Evolutionary conservation across 2,113 vertebrate genomes (phyloP), one percentile per base, ranked within the genome.

Genomic region (Cebus imitator): DNA sequence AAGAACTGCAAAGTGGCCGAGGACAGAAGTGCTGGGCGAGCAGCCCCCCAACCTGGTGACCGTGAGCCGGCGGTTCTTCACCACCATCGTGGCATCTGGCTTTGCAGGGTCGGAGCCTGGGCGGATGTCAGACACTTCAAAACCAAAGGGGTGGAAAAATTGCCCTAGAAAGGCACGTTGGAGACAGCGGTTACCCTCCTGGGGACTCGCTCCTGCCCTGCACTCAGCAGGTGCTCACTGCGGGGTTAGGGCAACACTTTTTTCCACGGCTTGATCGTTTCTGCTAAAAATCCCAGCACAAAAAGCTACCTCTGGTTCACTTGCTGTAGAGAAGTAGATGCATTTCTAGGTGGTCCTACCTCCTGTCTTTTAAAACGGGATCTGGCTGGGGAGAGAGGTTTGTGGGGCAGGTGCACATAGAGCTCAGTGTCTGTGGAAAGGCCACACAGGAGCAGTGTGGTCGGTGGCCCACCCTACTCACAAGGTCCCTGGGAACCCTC

Each of bases 41-140:
- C 12, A 52, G 40, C n/a, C 32, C 25, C 25, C 76, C 57, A 96
- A 99, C 99, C 99, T 99, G 98, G 99, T 99, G 87, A 99, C 99
- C 0, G 94, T 99, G 75, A 99, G 98, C 79, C 94, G 50, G 17
- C 90, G 98, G 97, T 99, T 99, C 95, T 99, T 99, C 90, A 99
- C 98, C 94, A 95, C 94, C 99, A 99, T 99, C 32, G 99, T 99
- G 97, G 99, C 99, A 9, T 99, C 99, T 83, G 98, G 98, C 98
- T 99, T 99, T 73, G 98, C 98, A 50, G 98, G 97, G 55, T 98
- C 97, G 5, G 99, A 96, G 80, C 99, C 99, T 82, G 97, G 97
- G 91, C 96, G 99, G 92, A 99, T 40, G 45, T 99, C 87, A 6
- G 97, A 98, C 68, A 99, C 99, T 95, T 99, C 98, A 97, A 98